These are phyloP conservation scores for Benthosema pterotum DNA, from an alignment of 2,797 vertebrate genomes.

Conservation along the genomic window DNA sequence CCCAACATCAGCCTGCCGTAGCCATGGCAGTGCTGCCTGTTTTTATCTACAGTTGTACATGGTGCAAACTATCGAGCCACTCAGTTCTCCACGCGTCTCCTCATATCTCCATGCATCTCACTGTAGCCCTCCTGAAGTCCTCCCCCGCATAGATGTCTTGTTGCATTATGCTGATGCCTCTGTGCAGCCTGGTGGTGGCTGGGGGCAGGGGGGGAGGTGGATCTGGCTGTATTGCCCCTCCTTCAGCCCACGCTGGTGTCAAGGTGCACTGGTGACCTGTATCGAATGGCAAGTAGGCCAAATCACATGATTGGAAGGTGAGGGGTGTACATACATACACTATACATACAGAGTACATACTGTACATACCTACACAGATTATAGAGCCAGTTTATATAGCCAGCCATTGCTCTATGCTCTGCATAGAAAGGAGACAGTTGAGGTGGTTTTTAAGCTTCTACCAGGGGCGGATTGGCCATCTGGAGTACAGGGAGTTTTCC, in stretches of 20 bases:
- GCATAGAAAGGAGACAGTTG: no score
- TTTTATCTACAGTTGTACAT: constrained; percentile 44
- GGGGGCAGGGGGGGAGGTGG: constrained; percentile 38
- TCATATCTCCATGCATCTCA: constrained; percentile 47
- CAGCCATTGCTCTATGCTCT: no score
- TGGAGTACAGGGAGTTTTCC: no score
- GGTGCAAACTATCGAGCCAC: no score
- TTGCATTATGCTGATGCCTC: constrained; percentile 60
- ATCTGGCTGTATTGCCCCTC: constrained; percentile 19
- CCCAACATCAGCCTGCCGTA: constrained; percentile 11
- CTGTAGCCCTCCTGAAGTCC: constrained; percentile 28
- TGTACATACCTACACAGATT: no score
- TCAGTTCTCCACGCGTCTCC: no score
- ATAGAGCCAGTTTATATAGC: no score
- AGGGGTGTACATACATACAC: no score
- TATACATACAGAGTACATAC: no score
- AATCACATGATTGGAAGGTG: no score
- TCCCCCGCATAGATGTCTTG: constrained; percentile 57
- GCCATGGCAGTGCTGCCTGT: constrained; percentile 18
- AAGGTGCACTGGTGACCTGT: constrained; percentile 35
- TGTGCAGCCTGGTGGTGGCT: constrained; percentile 39
- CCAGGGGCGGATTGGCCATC: no score
- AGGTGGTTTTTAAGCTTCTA: no score
- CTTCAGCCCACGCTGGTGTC: constrained; percentile 26
- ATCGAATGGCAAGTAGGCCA: constrained; percentile 1